A percentile compares a stretch with the other conserved stretches of the same genome.
Evolutionary conservation across 2,888 invertebrate species (phyloP).

Genomic region (Orthosia gothica): DNA sequence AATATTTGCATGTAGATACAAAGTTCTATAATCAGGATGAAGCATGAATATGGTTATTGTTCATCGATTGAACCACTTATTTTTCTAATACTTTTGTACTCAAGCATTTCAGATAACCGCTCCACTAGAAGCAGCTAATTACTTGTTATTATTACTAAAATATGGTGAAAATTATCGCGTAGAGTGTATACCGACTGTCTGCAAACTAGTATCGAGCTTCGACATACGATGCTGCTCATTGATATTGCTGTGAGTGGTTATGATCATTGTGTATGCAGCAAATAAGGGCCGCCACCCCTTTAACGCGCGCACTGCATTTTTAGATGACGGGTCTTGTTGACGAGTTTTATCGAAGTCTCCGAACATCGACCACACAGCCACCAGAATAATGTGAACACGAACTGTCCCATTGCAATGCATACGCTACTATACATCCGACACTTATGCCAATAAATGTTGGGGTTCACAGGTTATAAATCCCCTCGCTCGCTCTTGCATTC

Average conservation of each 20-base stretch:
- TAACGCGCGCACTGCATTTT: no score
- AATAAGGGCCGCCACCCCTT: no score
- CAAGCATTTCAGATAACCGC: conserved; percentile 52
- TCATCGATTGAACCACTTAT: conserved; percentile 32
- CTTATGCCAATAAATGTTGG: no score
- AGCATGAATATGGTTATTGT: conserved; percentile 57
- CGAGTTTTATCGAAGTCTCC: no score
- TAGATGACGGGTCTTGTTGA: no score
- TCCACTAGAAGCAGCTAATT: conserved; percentile 53
- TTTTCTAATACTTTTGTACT: conserved; percentile 47
- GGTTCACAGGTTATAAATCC: no score
- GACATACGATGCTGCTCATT: not conserved
- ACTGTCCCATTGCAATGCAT: no score
- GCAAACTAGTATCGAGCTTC: not conserved
- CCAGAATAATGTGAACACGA: no score
- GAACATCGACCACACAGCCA: no score
- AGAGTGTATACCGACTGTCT: conserved; percentile 40
- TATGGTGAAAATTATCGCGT: conserved; percentile 26
- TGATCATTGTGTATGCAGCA: not conserved
- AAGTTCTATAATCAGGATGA: conserved; percentile 37
- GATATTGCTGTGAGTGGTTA: not conserved
- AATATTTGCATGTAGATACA: conserved; percentile 58
- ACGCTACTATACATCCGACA: no score
- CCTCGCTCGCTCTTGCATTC: no score
- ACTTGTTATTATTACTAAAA: conserved; percentile 40